Evolutionary conservation across 2,888 invertebrate genomes (phyloP).

Genomic region (Philhelius pedissequus): DNA sequence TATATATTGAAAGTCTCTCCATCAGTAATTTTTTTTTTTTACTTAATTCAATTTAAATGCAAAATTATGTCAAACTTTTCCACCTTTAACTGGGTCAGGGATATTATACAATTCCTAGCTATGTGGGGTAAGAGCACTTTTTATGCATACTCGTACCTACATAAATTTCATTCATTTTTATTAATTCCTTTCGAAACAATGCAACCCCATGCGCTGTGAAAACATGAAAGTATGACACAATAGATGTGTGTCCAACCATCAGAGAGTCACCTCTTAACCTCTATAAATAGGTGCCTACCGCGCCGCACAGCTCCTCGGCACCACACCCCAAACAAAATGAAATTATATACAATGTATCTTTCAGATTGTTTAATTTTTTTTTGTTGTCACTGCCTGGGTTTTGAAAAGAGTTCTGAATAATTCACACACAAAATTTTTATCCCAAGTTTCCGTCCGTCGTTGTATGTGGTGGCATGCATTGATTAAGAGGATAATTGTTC

Average conservation of each 20-base stretch:
- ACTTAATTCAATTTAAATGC: constrained; percentile 1
- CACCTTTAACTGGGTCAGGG: constrained; percentile 19
- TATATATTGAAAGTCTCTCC: neutral
- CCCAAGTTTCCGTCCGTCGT: constrained; percentile 34
- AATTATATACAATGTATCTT: constrained; percentile 9
- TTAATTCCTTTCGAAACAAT: constrained; percentile 23
- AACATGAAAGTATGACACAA: constrained; percentile 30
- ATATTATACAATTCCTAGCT: neutral
- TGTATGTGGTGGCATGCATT: constrained; percentile 46
- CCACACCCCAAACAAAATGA: too few species aligned
- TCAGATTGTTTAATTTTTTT: neutral
- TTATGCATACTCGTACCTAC: too few species aligned
- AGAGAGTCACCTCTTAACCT: constrained; percentile 54
- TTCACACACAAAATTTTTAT: constrained; percentile 40
- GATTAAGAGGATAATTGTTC: constrained; percentile 68
- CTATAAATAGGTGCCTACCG: constrained; percentile 4
- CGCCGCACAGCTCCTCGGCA: constrained; percentile 8
- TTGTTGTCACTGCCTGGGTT: neutral
- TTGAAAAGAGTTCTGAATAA: constrained; percentile 52
- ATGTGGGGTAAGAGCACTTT: neutral
- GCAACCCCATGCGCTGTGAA: constrained; percentile 16
- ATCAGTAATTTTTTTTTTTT: neutral
- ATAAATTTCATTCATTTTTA: constrained; percentile 22
- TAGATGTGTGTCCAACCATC: constrained; percentile 47
- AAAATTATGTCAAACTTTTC: constrained; percentile 19